A percentile compares a stretch with the other conserved stretches of the same genome.
Evolutionary conservation across 2,888 invertebrate species (phyloP).

Genomic region (Diaphora mendica): DNA sequence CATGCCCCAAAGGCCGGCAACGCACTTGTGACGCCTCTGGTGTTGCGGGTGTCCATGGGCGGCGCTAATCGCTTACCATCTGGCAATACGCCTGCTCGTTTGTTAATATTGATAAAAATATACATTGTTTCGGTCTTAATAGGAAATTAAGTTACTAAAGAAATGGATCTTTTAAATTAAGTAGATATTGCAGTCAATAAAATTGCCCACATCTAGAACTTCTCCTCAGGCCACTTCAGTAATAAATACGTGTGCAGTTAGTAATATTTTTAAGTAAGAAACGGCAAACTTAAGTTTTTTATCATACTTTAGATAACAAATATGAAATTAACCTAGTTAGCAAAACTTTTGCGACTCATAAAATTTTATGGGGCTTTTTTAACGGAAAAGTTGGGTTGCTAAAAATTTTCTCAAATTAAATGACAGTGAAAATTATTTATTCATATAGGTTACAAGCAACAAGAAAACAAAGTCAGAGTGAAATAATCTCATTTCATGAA

Average conservation of each 20-base stretch:
- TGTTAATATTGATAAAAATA: neutral
- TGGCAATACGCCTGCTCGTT: too few species aligned
- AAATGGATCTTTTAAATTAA: neutral
- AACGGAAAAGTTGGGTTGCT: neutral
- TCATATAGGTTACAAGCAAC: slow-evolving; percentile 15
- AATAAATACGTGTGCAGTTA: slow-evolving; percentile 4
- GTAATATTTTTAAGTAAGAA: slow-evolving; percentile 18
- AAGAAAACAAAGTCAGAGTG: neutral
- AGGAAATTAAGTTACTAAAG: neutral
- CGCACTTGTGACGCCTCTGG: too few species aligned
- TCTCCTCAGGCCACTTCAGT: neutral
- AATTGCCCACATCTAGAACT: neutral
- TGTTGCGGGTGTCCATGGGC: too few species aligned
- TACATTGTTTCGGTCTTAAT: too few species aligned
- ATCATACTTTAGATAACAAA: slow-evolving; percentile 18
- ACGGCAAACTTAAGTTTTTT: slow-evolving; percentile 16
- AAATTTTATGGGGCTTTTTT: slow-evolving; percentile 6
- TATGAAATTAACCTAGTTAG: slow-evolving; percentile 5
- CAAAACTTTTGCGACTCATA: slow-evolving; percentile 2
- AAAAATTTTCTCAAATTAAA: neutral
- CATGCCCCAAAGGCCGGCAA: too few species aligned
- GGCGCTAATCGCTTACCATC: too few species aligned
- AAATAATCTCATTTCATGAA: neutral
- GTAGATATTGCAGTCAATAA: neutral
- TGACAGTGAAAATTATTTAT: neutral